Evolutionary conservation across 2,888 invertebrate species (phyloP), one percentile per base, ranked within the genome.

Genomic region (Caenorhabditis parvicauda): DNA sequence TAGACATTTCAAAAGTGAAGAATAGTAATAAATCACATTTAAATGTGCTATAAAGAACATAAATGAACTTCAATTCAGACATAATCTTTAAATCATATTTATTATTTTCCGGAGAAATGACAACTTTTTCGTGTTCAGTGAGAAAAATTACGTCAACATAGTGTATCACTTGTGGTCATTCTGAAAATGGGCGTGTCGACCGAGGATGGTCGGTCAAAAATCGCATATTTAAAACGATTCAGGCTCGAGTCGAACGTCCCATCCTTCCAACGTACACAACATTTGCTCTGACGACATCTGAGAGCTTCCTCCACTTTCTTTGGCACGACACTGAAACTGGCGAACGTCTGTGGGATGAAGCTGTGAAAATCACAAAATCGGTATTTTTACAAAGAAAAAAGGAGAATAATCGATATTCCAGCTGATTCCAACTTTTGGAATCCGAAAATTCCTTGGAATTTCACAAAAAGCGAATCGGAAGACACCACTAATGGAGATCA

Each of bases 391-490:
- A 12, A 32, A 7, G 14, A 12, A 32, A 32, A 32, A 32, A 12
- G 32, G 7, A 12, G 32, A 39, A 25, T 38, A 27, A 48, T 29
- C 3, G 12, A 21, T 42, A 9, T 45, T 64, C 39, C 39, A 64
- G 64, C 25, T 64, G 6, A 55, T 77, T 6, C 78, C 78, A 1
- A 69, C 74, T 4, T 72, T 78, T 45, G 78, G 78, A 24, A 48
- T 78, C 37, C 70, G 78, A n/a, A 67, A 72, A 24, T 79, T 71
- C 25, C 60, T 79, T 12, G 78, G 78, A 42, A 54, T 76, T 14
- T 66, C 69, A 4, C 63, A 65, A 32, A 70, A 72, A n/a, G 64
- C 66, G 5, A 45, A 48, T 17, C 64, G 72, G 60, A 60, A 62
- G 32, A 46, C 56, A 9, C 27, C 59, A 2, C 59, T 65, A n/a